Percentiles rank a stretch among this genome's conserved stretches.
These are phyloP conservation scores for Buphagus erythrorhynchus DNA, from an alignment of 2,797 vertebrate species.

Conservation along the genomic window DNA sequence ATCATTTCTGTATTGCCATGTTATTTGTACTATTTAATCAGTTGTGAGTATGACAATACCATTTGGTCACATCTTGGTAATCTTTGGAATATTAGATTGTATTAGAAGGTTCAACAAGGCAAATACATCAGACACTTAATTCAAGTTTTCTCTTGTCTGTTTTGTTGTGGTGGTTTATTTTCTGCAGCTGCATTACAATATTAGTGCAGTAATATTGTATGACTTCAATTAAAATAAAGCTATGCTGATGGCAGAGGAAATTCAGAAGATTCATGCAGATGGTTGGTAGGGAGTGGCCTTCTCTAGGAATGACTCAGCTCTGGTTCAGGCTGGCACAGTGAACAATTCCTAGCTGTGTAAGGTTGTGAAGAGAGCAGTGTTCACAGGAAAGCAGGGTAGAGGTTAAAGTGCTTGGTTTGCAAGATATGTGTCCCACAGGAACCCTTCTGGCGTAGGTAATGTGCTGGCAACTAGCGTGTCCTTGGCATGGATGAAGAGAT, in stretches of 20 bases:
- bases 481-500: neutral
- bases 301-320: neutral
- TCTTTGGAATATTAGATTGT: neutral
- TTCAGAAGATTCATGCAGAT: neutral
- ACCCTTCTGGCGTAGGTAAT: neutral
- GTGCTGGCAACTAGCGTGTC: neutral
- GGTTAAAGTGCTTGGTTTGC: neutral
- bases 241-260: neutral
- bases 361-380: neutral
- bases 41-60: neutral
- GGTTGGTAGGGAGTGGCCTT: neutral
- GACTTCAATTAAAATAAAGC: neutral
- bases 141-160: neutral
- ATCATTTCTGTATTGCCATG: neutral
- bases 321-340: neutral
- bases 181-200: neutral
- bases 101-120: neutral
- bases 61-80: neutral
- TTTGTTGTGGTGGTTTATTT: neutral
- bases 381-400: neutral
- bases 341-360: neutral
- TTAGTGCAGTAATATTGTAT: neutral
- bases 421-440: neutral
- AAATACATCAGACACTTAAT: neutral
- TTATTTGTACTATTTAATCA: neutral